Conservation (phyloP, 2,113 vertebrate species). For the Spilogale gracilis region DNA sequence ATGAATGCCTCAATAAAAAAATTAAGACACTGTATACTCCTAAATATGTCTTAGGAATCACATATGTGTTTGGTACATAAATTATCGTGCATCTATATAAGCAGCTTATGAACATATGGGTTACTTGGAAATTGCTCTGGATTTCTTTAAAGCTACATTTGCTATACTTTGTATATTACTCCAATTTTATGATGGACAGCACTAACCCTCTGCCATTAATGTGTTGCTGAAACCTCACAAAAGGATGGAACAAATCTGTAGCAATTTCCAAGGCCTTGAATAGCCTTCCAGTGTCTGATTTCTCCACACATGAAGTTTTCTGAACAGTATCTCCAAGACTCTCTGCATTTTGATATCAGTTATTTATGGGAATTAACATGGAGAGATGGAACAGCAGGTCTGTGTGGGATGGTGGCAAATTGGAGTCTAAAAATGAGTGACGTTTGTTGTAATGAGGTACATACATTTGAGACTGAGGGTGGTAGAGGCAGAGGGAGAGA, state of each 20-base stretch:
- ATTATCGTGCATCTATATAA: slow-evolving; percentile 72
- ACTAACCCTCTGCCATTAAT: slow-evolving; percentile 42
- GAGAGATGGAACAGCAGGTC: slow-evolving; percentile 78
- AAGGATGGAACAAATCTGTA: slow-evolving; percentile 36
- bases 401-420: slow-evolving; percentile 79
- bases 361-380: slow-evolving; percentile 80
- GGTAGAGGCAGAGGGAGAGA: slow-evolving; percentile 73
- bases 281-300: slow-evolving; percentile 59
- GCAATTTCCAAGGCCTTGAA: slow-evolving; percentile 16
- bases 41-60: slow-evolving; percentile 59
- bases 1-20: slow-evolving; percentile 48
- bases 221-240: slow-evolving; percentile 34
- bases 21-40: background rate
- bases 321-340: slow-evolving; percentile 41
- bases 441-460: slow-evolving; percentile 72
- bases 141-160: slow-evolving; percentile 43
- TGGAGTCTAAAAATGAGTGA: slow-evolving; percentile 79
- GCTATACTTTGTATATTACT: slow-evolving; percentile 28
- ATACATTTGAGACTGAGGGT: slow-evolving; percentile 76
- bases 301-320: slow-evolving; percentile 66
- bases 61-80: slow-evolving; percentile 77
- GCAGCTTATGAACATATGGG: slow-evolving; percentile 73
- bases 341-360: slow-evolving; percentile 78
- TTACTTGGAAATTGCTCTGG: slow-evolving; percentile 59
- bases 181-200: slow-evolving; percentile 26